These are phyloP conservation scores for Drosophila tristis DNA, from an alignment of 1,140 invertebrate species.

Conservation along the genomic window DNA sequence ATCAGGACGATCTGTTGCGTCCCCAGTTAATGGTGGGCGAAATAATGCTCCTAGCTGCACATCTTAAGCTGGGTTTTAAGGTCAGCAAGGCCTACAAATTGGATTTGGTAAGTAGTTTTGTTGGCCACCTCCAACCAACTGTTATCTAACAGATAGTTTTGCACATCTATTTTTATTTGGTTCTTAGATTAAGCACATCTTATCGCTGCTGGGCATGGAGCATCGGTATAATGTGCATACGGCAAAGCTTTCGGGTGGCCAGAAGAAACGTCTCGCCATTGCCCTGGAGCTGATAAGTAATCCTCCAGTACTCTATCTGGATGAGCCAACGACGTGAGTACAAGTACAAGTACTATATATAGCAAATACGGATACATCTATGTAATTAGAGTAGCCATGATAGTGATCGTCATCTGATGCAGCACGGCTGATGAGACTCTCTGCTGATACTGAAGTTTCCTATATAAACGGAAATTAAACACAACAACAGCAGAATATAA, in stretches of 20 bases:
- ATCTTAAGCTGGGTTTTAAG: conserved; percentile 91
- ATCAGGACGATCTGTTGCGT: conserved; percentile 94
- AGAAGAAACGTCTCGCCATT: conserved; percentile 94
- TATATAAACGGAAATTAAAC: conserved; percentile 34
- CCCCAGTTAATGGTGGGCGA: conserved; percentile 92
- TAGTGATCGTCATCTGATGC: conserved; percentile 26
- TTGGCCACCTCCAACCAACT: background rate
- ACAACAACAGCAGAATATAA: no score
- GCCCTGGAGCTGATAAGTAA: conserved; percentile 94
- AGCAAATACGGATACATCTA: background rate
- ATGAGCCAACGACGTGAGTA: conserved; percentile 96
- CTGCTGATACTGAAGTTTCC: background rate
- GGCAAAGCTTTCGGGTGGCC: conserved; percentile 92
- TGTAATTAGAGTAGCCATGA: conserved; percentile 38
- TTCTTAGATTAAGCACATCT: conserved; percentile 87
- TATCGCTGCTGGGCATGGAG: conserved; percentile 89
- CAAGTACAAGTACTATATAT: background rate
- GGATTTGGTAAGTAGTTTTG: conserved; percentile 54
- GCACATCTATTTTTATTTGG: background rate
- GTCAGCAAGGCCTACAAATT: conserved; percentile 84
- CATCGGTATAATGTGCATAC: conserved; percentile 88
- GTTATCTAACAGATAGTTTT: background rate
- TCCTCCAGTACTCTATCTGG: conserved; percentile 95
- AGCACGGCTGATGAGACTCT: conserved; percentile 8
- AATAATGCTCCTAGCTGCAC: conserved; percentile 92